Evolutionary conservation across 2,797 vertebrate species (phyloP).

Genomic region (Neosalanx taihuensis): DNA sequence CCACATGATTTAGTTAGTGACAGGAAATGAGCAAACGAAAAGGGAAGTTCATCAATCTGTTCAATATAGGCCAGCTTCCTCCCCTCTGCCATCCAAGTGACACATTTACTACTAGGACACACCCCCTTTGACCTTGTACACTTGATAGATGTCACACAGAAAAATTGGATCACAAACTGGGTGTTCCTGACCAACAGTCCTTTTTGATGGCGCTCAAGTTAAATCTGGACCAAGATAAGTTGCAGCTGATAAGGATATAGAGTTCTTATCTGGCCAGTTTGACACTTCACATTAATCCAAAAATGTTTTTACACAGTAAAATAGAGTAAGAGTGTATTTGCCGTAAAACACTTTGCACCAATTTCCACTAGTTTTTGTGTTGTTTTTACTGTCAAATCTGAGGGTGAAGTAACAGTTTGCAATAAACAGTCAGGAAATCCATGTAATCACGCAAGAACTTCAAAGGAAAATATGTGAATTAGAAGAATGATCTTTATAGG

Average conservation of each 20-base stretch:
- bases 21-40: constrained; percentile 25
- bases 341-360: background rate
- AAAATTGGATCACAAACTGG: constrained; percentile 31
- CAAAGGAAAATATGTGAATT: constrained; percentile 34
- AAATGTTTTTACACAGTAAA: background rate
- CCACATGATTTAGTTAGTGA: constrained; percentile 26
- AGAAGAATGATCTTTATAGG: constrained; percentile 25
- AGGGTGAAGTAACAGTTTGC: constrained; percentile 24
- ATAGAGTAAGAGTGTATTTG: background rate
- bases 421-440: constrained; percentile 32
- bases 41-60: constrained; percentile 46
- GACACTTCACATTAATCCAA: background rate
- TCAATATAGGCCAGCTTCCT: constrained; percentile 24
- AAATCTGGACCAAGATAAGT: constrained; percentile 33
- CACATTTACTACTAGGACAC: constrained; percentile 53
- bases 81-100: constrained; percentile 28
- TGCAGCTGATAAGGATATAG: background rate
- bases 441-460: constrained; percentile 25
- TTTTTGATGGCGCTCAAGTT: background rate
- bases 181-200: background rate
- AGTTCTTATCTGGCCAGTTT: constrained; percentile 3
- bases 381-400: constrained; percentile 5
- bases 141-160: constrained; percentile 42
- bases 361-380: constrained; percentile 22
- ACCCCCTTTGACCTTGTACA: constrained; percentile 48